Conservation (phyloP, 1,140 invertebrate genomes). For the Capitella teleta region DNA sequence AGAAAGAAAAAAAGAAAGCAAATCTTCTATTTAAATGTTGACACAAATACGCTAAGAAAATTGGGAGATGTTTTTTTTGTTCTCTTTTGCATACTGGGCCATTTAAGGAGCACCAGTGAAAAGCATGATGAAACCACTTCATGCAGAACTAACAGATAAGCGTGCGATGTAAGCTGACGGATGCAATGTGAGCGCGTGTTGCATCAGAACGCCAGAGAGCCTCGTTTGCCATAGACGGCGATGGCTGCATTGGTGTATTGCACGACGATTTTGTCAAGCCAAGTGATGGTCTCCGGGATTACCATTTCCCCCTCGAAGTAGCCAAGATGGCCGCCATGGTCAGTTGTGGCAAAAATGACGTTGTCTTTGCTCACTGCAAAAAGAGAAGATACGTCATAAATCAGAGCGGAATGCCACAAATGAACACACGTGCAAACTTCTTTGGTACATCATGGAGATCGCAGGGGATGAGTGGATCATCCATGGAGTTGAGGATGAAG, state of each 20-base stretch:
- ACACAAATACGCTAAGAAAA: too few species aligned
- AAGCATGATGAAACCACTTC: too few species aligned
- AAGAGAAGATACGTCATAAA: neutral
- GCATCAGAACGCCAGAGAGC: too few species aligned
- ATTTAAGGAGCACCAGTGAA: too few species aligned
- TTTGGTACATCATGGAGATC: slow-evolving; percentile 51
- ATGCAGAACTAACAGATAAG: too few species aligned
- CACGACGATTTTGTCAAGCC: slow-evolving; percentile 74
- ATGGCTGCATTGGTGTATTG: slow-evolving; percentile 34
- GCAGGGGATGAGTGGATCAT: slow-evolving; percentile 78
- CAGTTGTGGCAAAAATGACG: slow-evolving; percentile 63
- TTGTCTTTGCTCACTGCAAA: slow-evolving; percentile 54
- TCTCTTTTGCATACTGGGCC: too few species aligned
- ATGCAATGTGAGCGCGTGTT: too few species aligned
- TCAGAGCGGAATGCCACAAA: neutral
- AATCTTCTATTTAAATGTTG: too few species aligned
- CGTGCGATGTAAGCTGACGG: too few species aligned
- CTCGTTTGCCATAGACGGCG: neutral
- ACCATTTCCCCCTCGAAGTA: slow-evolving; percentile 53
- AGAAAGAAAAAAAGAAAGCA: too few species aligned
- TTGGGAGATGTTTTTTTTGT: too few species aligned
- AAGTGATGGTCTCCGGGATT: slow-evolving; percentile 69
- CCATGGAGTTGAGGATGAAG: slow-evolving; percentile 75
- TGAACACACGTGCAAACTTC: neutral
- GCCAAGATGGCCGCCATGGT: slow-evolving; percentile 82